Evolutionary conservation across 2,113 vertebrate species (phyloP).

Genomic region (Cottus gobio): DNA sequence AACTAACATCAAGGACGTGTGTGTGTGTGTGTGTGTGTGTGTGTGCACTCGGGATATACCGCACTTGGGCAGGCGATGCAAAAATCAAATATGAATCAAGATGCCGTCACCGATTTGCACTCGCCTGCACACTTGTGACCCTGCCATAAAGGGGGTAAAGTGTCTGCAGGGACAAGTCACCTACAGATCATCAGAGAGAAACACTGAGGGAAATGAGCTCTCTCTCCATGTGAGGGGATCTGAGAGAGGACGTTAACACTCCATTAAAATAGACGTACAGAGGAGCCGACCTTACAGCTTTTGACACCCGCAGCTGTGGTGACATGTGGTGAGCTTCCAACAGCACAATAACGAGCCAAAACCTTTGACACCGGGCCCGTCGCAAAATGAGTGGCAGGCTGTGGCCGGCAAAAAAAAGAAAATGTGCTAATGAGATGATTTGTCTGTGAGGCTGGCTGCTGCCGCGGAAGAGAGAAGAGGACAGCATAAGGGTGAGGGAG

Average conservation of each 20-base stretch:
- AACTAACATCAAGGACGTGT: background rate
- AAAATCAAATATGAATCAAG: background rate
- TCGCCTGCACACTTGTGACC: background rate
- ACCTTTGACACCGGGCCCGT: conserved; percentile 38
- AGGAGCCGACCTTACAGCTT: background rate
- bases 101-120: background rate
- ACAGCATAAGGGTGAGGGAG: background rate
- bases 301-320: background rate
- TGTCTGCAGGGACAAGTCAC: background rate
- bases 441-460: conserved; percentile 4
- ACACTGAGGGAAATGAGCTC: conserved; percentile 3
- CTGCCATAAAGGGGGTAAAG: background rate
- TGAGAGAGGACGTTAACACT: background rate
- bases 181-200: background rate
- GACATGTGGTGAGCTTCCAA: background rate
- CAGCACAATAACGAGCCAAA: background rate
- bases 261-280: background rate
- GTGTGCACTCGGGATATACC: too few relatives aligned
- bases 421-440: conserved; percentile 50
- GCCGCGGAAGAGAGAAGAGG: conserved; percentile 10
- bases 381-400: background rate
- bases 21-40: background rate
- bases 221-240: background rate
- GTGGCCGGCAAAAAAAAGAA: conserved; percentile 42
- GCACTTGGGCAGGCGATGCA: background rate